Evolutionary conservation across 2,888 invertebrate genomes (phyloP).

Genomic region (Melipona beecheii): DNA sequence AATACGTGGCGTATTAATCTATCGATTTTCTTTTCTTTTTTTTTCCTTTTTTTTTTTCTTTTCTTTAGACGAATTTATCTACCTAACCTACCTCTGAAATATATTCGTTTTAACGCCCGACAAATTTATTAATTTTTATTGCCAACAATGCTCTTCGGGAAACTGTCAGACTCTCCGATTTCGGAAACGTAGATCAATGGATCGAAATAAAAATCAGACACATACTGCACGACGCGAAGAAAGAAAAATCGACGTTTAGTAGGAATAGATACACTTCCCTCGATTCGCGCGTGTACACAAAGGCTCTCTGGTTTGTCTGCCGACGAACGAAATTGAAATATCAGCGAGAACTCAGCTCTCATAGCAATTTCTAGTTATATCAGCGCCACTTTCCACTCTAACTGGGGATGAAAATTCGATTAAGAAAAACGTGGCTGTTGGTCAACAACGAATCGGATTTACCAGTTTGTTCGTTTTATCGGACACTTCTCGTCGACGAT

Average conservation of each 20-base stretch:
- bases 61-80: too few relatives aligned
- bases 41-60: too few relatives aligned
- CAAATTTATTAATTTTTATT: slow-evolving; percentile 33
- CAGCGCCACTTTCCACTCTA: slow-evolving; percentile 56
- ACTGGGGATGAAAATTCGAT: slow-evolving; percentile 41
- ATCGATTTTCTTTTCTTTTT: not conserved
- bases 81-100: too few relatives aligned
- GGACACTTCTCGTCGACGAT: slow-evolving; percentile 16
- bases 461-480: not conserved
- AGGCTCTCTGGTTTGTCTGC: not conserved
- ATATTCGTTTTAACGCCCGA: not conserved
- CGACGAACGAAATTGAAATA: not conserved
- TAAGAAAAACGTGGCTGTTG: slow-evolving; percentile 17
- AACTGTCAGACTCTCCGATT: not conserved
- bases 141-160: slow-evolving; percentile 3
- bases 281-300: not conserved
- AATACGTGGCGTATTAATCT: not conserved
- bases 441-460: slow-evolving; percentile 20
- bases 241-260: slow-evolving; percentile 17
- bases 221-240: not conserved
- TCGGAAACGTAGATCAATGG: not conserved
- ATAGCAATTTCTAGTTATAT: slow-evolving; percentile 11
- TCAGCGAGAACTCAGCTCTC: not conserved
- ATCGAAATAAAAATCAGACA: not conserved
- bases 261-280: not conserved